These are phyloP conservation scores for Discoglossus pictus DNA, from an alignment of 2,797 vertebrate species.

Conservation along the genomic window DNA sequence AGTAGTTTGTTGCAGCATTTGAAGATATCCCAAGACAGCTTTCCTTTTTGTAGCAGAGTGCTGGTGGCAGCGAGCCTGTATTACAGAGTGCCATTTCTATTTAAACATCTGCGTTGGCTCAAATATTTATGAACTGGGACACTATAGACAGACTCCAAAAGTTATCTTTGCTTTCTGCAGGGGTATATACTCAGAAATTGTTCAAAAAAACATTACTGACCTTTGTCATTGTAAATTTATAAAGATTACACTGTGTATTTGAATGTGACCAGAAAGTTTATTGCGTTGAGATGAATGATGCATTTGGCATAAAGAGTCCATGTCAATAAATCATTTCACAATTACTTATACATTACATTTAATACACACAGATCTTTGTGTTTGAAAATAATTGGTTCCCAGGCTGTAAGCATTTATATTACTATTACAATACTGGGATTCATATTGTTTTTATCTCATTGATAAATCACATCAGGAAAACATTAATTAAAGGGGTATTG, in stretches of 20 bases:
- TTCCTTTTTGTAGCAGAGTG: slow-evolving; percentile 10
- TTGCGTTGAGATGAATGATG: neutral
- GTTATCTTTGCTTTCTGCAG: slow-evolving; percentile 1
- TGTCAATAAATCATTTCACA: neutral
- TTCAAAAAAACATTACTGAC: neutral
- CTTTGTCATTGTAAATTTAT: neutral
- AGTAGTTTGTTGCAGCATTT: slow-evolving; percentile 4
- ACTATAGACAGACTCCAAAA: slow-evolving; percentile 5
- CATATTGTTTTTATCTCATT: no score
- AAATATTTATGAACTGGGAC: slow-evolving; percentile 23
- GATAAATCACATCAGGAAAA: no score
- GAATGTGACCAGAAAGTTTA: neutral
- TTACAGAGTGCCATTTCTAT: slow-evolving; percentile 13
- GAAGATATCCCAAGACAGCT: slow-evolving; percentile 18
- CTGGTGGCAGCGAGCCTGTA: slow-evolving; percentile 12
- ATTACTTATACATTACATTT: no score
- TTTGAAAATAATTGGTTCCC: no score
- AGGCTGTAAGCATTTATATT: no score
- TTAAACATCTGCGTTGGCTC: slow-evolving; percentile 17
- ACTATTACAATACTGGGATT: no score
- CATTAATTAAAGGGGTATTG: no score
- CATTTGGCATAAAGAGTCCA: neutral
- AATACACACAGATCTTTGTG: no score
- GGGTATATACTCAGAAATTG: neutral
- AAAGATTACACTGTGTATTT: neutral